Evolutionary conservation across 1,140 invertebrate species (phyloP).

Genomic region (Zaprionus camerounensis): DNA sequence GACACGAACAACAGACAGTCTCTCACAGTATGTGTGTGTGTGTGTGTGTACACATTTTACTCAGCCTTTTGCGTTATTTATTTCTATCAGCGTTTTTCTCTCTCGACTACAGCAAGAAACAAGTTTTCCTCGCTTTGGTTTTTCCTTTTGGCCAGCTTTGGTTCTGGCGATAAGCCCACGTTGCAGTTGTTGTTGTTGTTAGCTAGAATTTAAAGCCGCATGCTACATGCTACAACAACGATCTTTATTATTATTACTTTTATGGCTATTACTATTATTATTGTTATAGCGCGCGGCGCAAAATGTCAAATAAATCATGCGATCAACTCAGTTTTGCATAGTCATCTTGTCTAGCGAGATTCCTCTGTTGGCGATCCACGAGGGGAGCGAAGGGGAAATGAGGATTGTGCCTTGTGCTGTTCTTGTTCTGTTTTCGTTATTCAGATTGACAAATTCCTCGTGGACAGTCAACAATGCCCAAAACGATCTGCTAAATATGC

Average conservation of each 20-base stretch:
- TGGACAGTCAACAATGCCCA: neutral
- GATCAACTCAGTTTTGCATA: conserved; percentile 51
- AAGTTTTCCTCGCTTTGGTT: conserved; percentile 62
- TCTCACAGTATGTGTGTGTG: neutral
- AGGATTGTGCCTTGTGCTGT: neutral
- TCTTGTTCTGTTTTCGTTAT: neutral
- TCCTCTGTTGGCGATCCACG: neutral
- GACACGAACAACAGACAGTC: conserved; percentile 15
- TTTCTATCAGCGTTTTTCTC: conserved; percentile 72
- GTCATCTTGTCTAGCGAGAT: conserved; percentile 19
- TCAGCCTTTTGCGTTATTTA: conserved; percentile 64
- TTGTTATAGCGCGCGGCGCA: conserved; percentile 16
- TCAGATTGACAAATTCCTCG: neutral
- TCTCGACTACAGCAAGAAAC: conserved; percentile 58
- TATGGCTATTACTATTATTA: conserved; percentile 33
- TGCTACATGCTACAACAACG: conserved; percentile 26
- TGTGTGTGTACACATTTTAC: conserved; percentile 16
- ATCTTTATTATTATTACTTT: conserved; percentile 53
- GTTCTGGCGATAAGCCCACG: conserved; percentile 13
- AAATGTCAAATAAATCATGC: conserved; percentile 70
- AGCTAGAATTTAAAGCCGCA: conserved; percentile 44
- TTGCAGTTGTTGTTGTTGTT: conserved; percentile 39
- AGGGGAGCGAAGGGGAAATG: neutral
- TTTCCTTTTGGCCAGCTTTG: conserved; percentile 41
- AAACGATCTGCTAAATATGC: neutral